Conservation (phyloP, 2,888 invertebrate genomes). For the Sphaeridia pumilis region DNA sequence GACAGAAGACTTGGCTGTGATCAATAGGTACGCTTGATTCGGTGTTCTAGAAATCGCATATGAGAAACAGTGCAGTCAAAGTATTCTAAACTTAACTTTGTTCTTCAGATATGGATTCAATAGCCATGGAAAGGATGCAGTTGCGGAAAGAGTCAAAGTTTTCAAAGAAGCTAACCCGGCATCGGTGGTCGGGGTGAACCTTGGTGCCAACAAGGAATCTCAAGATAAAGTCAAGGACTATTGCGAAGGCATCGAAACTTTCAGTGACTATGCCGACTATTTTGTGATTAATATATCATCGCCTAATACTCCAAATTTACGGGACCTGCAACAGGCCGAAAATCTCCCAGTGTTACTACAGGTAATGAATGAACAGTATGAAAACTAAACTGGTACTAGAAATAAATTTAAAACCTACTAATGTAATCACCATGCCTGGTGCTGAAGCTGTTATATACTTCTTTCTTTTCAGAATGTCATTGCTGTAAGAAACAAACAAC, state of each 20-base stretch:
- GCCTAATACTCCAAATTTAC: constrained; percentile 34
- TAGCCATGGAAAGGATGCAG: constrained; percentile 76
- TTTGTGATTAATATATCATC: constrained; percentile 86
- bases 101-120: constrained; percentile 74
- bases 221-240: constrained; percentile 66
- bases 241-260: constrained; percentile 66
- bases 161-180: constrained; percentile 45
- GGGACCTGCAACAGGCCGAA: constrained; percentile 32
- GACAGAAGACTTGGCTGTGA: constrained; percentile 69
- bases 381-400: background rate
- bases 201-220: constrained; percentile 89
- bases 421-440: background rate
- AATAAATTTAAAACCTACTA: background rate
- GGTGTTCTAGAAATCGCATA: background rate
- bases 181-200: constrained; percentile 76
- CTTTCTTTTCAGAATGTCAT: constrained; percentile 21
- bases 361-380: constrained; percentile 11
- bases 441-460: constrained; percentile 1
- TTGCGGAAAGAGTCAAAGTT: constrained; percentile 52
- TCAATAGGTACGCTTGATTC: constrained; percentile 57
- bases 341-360: constrained; percentile 20
- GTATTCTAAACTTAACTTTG: background rate
- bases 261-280: constrained; percentile 79
- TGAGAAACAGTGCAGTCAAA: background rate
- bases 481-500: constrained; percentile 20